Percentiles rank a stretch among this genome's conserved stretches.
phyloP scores from a whole-genome alignment of 1,140 invertebrate species.

The Protaetia brevitarsis region DNA sequence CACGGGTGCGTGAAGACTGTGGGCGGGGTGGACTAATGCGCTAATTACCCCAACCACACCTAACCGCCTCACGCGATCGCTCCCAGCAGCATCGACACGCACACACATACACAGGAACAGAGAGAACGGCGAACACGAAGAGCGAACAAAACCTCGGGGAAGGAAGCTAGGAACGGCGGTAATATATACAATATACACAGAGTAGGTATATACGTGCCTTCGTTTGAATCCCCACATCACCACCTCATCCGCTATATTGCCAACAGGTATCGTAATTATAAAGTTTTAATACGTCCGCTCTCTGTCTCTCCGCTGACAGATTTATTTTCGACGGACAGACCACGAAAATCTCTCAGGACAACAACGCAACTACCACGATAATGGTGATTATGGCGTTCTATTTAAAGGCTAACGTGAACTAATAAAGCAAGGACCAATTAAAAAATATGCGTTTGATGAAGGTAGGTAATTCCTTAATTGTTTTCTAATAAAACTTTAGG shows the following conservation, averaged over 20 bases:
- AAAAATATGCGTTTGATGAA: too few relatives aligned
- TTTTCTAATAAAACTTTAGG: too few relatives aligned
- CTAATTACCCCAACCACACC: constrained; percentile 39
- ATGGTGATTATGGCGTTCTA: constrained; percentile 5
- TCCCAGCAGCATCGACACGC: background rate
- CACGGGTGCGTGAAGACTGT: constrained; percentile 32
- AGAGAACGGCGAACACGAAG: background rate
- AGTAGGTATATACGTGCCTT: background rate
- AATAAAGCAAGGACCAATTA: too few relatives aligned
- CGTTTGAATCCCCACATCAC: constrained; percentile 13
- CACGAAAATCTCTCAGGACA: constrained; percentile 23
- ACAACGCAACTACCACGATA: background rate
- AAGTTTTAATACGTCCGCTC: constrained; percentile 26
- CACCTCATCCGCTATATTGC: constrained; percentile 18
- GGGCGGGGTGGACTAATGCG: constrained; percentile 37
- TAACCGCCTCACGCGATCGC: constrained; percentile 34
- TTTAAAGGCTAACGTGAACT: constrained; percentile 5
- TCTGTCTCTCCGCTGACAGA: constrained; percentile 4
- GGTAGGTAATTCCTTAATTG: too few relatives aligned
- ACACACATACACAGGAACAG: background rate
- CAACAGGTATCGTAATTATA: constrained; percentile 29
- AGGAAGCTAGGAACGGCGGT: background rate
- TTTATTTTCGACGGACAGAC: constrained; percentile 24
- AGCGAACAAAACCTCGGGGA: background rate
- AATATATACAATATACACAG: background rate